phyloP scores from a whole-genome alignment of 2,113 vertebrate genomes.

The Eulemur rufifrons region DNA sequence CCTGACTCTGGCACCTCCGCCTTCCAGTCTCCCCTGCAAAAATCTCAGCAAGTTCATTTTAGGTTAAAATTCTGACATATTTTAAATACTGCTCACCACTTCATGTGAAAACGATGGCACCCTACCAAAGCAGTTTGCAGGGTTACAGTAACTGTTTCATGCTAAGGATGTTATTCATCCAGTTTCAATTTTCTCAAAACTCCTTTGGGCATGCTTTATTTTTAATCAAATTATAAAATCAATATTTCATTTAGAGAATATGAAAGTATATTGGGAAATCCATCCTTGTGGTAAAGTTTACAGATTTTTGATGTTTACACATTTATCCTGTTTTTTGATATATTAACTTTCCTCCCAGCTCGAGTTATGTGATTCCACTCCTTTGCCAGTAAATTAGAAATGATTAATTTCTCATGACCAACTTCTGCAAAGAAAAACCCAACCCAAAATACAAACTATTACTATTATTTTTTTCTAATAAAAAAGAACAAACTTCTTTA shows the following conservation, averaged over 20 bases:
- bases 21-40: not conserved
- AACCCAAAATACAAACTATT: constrained; percentile 46
- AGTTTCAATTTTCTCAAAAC: constrained; percentile 64
- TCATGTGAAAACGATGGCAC: constrained; percentile 58
- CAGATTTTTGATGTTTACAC: constrained; percentile 63
- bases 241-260: constrained; percentile 68
- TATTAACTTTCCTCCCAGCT: constrained; percentile 57
- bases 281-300: constrained; percentile 53
- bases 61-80: constrained; percentile 60
- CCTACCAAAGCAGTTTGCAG: constrained; percentile 58
- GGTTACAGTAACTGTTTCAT: constrained; percentile 44
- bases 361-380: constrained; percentile 53
- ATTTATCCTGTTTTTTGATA: constrained; percentile 61
- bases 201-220: constrained; percentile 63
- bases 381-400: constrained; percentile 68
- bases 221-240: constrained; percentile 65
- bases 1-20: not conserved
- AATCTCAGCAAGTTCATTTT: constrained; percentile 57
- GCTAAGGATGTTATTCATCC: constrained; percentile 64
- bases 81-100: constrained; percentile 57
- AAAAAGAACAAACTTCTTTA: constrained; percentile 31
- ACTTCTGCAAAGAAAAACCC: constrained; percentile 60
- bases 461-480: constrained; percentile 43
- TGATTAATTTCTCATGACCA: constrained; percentile 71
- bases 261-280: constrained; percentile 66